Evolutionary conservation across 2,888 invertebrate genomes (phyloP), one percentile per base, ranked within the genome.

Genomic region (Perizoma affinitatum): DNA sequence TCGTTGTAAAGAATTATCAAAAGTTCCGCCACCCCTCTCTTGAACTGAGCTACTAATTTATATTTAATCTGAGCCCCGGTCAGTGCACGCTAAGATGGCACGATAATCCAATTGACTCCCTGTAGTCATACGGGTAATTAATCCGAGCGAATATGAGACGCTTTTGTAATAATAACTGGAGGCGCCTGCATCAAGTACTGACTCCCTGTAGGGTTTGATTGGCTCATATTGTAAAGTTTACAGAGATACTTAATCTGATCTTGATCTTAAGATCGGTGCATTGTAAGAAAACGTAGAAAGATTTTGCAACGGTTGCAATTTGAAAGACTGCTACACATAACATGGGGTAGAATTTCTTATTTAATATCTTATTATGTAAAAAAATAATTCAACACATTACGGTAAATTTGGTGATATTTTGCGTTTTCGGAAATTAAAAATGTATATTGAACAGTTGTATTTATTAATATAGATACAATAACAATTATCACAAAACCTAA

Each of bases 61-160:
- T 40, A 53, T 58, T 58, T 63, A 63, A 59, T 63, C 63, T 63
- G 63, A 48, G 52, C 70, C 70, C 50, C 69, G 67, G 65, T 67
- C 65, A 71, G 68, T 70, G 72, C 72, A 72, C 58, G 65, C 62
- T 41, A 74, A 84, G 86, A 86, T 86, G 78, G 67, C 70, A 68
- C 78, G 89, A 91, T 90, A 90, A 86, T 76, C 77, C 86, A 88
- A 88, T 88, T 86, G 90, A 80, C 85, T 78, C 81, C 90, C 89
- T 75, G 85, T 78, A 69, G 85, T 62, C 82, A 91, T 92, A 88
- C 88, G 91, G 91, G 91, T 90, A 90, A 91, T 91, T 91, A 88
- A 83, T 79, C 80, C 74, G 74, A 72, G 54, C 65, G 71, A 70
- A 71, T 65, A 67, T 66, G 44, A 49, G 54, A 51, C 54, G 58